Evolutionary conservation across 2,888 invertebrate genomes (phyloP).

Genomic region (Osmoderma eremita): DNA sequence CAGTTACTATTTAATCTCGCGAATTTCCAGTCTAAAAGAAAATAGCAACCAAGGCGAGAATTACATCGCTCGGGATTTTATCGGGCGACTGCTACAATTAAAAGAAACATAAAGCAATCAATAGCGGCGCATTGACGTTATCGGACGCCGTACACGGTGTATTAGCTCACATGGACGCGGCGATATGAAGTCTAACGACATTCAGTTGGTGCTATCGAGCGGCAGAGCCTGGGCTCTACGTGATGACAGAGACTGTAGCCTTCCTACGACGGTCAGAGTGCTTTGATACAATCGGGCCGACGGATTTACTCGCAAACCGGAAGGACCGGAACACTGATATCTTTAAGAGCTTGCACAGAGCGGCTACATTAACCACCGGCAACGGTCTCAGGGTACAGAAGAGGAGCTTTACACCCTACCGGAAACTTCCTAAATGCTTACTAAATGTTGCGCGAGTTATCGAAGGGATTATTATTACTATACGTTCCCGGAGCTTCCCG

Average conservation of each 20-base stretch:
- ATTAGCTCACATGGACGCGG: constrained; percentile 46
- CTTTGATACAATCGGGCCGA: constrained; percentile 48
- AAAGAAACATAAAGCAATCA: constrained; percentile 47
- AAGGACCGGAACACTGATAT: constrained; percentile 49
- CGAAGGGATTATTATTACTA: constrained; percentile 33
- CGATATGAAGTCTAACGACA: constrained; percentile 48
- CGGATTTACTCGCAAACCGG: constrained; percentile 49
- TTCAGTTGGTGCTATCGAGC: constrained; percentile 48
- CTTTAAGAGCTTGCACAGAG: constrained; percentile 47
- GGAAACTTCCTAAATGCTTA: constrained; percentile 37
- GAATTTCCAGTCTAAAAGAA: too few species aligned
- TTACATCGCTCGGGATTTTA: constrained; percentile 7
- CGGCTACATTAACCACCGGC: constrained; percentile 43
- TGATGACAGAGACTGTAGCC: constrained; percentile 43
- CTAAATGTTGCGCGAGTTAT: constrained; percentile 39
- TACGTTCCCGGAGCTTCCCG: neutral
- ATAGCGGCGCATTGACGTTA: constrained; percentile 44
- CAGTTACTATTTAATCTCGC: too few species aligned
- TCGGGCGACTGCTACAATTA: constrained; percentile 39
- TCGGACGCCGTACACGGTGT: constrained; percentile 44
- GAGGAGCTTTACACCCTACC: constrained; percentile 45
- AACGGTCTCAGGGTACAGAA: neutral
- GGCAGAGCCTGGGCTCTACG: constrained; percentile 41
- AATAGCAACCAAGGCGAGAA: neutral
- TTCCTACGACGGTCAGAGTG: constrained; percentile 29